phyloP scores from a whole-genome alignment of 2,888 invertebrate species.

The Rotaria macrura region DNA sequence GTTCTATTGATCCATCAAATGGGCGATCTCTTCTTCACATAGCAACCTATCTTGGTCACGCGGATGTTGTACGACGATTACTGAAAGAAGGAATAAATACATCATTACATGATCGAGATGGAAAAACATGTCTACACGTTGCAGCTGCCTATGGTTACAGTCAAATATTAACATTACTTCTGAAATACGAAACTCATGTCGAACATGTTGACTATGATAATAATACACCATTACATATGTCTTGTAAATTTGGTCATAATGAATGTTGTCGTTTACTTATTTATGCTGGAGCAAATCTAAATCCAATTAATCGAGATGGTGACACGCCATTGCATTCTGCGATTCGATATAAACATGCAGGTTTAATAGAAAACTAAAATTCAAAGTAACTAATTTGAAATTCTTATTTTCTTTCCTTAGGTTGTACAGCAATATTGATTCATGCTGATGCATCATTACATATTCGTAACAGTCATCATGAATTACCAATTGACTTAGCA shows the following conservation, averaged over 20 bases:
- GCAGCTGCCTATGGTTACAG: neutral
- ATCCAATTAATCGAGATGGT: neutral
- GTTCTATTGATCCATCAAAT: neutral
- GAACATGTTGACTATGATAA: slow-evolving; percentile 9
- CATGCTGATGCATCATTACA: slow-evolving; percentile 1
- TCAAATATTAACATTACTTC: neutral
- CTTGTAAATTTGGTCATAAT: slow-evolving; percentile 18
- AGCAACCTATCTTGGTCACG: neutral
- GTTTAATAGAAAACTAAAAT: neutral
- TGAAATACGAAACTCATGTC: neutral
- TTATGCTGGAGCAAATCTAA: neutral
- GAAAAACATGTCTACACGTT: neutral
- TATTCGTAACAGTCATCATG: neutral
- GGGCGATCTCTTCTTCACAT: neutral
- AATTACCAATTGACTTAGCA: slow-evolving; percentile 1
- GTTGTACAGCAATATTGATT: neutral
- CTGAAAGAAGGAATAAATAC: neutral
- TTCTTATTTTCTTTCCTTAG: neutral
- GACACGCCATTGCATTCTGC: neutral
- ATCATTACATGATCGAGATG: neutral
- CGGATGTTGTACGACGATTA: neutral
- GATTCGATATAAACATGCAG: slow-evolving; percentile 1
- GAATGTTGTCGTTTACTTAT: neutral
- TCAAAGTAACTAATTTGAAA: too few species aligned
- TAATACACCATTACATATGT: slow-evolving; percentile 12